These are phyloP conservation scores for Dryobotodes eremita DNA, from an alignment of 2,888 invertebrate genomes.

Conservation along the genomic window DNA sequence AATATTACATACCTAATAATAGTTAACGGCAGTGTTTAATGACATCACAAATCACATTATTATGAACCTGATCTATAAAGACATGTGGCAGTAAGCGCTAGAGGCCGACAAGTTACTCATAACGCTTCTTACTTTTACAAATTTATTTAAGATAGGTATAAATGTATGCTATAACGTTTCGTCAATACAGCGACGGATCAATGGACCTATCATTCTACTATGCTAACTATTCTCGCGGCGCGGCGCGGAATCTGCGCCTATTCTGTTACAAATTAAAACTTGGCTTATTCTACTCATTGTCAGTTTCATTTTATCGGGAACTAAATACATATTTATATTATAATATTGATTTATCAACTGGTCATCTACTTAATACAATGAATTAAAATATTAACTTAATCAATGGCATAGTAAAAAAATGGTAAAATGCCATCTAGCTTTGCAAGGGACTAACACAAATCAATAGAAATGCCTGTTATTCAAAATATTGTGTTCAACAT, in stretches of 20 bases:
- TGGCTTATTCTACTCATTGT: slow-evolving; percentile 59
- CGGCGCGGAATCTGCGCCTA: not conserved
- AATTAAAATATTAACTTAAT: slow-evolving; percentile 53
- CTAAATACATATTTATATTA: slow-evolving; percentile 38
- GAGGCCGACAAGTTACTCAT: slow-evolving; percentile 30
- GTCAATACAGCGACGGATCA: slow-evolving; percentile 22
- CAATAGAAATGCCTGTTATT: slow-evolving; percentile 62
- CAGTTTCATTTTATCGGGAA: slow-evolving; percentile 40
- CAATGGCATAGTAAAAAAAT: slow-evolving; percentile 60
- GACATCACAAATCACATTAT: slow-evolving; percentile 57
- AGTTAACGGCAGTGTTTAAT: slow-evolving; percentile 74
- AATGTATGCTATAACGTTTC: slow-evolving; percentile 22
- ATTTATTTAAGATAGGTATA: slow-evolving; percentile 24
- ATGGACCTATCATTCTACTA: slow-evolving; percentile 16
- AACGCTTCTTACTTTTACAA: slow-evolving; percentile 24
- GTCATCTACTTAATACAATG: slow-evolving; percentile 51
- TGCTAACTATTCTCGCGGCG: slow-evolving; percentile 12
- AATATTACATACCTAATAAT: slow-evolving; percentile 53
- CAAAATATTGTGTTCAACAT: slow-evolving; percentile 51
- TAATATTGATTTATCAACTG: slow-evolving; percentile 57
- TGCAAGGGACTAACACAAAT: slow-evolving; percentile 53
- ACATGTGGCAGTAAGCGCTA: slow-evolving; percentile 36
- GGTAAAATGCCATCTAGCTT: slow-evolving; percentile 60
- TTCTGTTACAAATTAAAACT: slow-evolving; percentile 44
- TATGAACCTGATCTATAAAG: slow-evolving; percentile 49